Percentiles rank a stretch among this genome's conserved stretches.
Conservation (phyloP, 2,797 vertebrate genomes). For the Acrossocheilus wenchowensis region DNA sequence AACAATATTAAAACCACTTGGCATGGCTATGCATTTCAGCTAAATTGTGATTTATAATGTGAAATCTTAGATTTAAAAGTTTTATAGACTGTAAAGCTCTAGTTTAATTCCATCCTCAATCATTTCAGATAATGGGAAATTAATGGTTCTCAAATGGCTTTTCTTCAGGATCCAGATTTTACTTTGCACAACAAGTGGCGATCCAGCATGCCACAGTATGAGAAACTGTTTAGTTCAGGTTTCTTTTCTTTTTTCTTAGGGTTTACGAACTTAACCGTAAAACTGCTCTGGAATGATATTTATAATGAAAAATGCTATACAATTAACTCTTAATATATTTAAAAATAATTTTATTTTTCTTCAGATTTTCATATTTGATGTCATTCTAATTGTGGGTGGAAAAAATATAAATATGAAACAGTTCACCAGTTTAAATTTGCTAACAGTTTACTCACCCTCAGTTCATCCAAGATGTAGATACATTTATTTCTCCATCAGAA, state of each 20-base stretch:
- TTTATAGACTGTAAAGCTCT: neutral
- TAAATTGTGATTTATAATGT: neutral
- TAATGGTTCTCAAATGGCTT: neutral
- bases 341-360: too few species aligned
- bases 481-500: neutral
- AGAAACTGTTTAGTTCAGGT: neutral
- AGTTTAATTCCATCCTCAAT: neutral
- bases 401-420: neutral
- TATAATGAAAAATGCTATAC: neutral
- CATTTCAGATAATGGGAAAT: neutral
- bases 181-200: neutral
- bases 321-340: neutral
- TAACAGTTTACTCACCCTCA: too few species aligned
- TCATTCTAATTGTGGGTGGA: neutral
- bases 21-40: neutral
- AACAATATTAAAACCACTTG: neutral
- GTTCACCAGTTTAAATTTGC: neutral
- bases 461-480: neutral
- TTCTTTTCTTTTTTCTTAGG: neutral
- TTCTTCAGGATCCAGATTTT: neutral
- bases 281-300: neutral
- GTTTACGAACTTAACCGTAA: neutral
- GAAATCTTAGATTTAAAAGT: neutral
- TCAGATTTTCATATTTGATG: neutral
- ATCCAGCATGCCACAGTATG: neutral